Evolutionary conservation across 2,797 vertebrate genomes (phyloP).

Genomic region (Anas bahamensis): DNA sequence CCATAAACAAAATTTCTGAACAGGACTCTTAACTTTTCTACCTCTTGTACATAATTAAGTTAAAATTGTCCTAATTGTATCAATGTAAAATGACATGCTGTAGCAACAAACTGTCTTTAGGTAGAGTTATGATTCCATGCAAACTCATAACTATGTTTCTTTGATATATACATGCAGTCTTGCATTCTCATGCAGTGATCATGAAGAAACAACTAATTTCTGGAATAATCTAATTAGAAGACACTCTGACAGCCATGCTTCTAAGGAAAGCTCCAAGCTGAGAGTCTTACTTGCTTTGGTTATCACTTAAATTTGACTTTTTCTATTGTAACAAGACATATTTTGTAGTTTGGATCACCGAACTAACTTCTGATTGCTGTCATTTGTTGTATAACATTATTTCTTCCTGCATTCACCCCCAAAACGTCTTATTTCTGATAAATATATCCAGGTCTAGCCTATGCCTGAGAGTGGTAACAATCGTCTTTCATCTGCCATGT

Average conservation of each 20-base stretch:
- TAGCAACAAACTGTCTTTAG: not conserved
- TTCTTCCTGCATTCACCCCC: not conserved
- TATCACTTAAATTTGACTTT: not conserved
- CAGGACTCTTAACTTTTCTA: not conserved
- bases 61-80: not conserved
- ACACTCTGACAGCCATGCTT: not conserved
- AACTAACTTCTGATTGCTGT: not conserved
- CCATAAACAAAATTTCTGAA: not conserved
- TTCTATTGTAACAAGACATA: not conserved
- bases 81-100: not conserved
- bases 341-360: not conserved
- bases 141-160: not conserved
- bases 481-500: not conserved
- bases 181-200: not conserved
- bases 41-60: not conserved
- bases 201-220: not conserved
- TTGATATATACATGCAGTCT: not conserved
- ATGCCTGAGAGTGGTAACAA: not conserved
- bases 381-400: not conserved
- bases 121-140: not conserved
- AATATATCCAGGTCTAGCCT: not conserved
- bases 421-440: not conserved
- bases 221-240: not conserved
- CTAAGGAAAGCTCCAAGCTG: not conserved
- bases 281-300: not conserved